Conservation (phyloP, 2,797 vertebrate species). For the Rhinella marina region DNA sequence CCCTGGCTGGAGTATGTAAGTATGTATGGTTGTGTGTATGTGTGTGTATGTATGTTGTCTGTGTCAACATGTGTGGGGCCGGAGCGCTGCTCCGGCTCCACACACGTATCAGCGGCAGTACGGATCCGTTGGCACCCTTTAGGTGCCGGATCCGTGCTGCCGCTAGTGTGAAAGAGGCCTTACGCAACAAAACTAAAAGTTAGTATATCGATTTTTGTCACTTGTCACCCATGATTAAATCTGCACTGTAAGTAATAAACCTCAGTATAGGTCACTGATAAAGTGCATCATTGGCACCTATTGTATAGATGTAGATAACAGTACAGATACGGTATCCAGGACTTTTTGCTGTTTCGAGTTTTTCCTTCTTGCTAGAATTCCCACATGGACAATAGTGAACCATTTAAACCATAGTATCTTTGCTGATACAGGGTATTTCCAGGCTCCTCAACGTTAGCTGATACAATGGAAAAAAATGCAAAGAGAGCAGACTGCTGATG, state of each 20-base stretch:
- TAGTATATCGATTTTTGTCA: not conserved
- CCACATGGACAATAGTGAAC: not conserved
- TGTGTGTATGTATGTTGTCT: no score
- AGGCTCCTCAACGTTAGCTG: slow-evolving; percentile 32
- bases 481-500: slow-evolving; percentile 17
- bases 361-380: slow-evolving; percentile 10
- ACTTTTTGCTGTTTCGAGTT: not conserved
- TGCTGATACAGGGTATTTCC: slow-evolving; percentile 34
- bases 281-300: not conserved
- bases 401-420: not conserved
- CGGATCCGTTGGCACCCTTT: no score
- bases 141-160: no score
- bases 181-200: not conserved
- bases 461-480: slow-evolving; percentile 22
- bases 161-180: no score
- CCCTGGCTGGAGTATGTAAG: no score
- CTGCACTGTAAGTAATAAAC: not conserved
- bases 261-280: not conserved
- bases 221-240: not conserved
- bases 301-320: not conserved
- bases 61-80: no score
- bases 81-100: no score
- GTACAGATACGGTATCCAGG: not conserved
- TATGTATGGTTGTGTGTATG: no score
- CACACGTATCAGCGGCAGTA: no score